These are phyloP conservation scores for Plebejus anna DNA, from an alignment of 2,888 invertebrate species.

Conservation along the genomic window DNA sequence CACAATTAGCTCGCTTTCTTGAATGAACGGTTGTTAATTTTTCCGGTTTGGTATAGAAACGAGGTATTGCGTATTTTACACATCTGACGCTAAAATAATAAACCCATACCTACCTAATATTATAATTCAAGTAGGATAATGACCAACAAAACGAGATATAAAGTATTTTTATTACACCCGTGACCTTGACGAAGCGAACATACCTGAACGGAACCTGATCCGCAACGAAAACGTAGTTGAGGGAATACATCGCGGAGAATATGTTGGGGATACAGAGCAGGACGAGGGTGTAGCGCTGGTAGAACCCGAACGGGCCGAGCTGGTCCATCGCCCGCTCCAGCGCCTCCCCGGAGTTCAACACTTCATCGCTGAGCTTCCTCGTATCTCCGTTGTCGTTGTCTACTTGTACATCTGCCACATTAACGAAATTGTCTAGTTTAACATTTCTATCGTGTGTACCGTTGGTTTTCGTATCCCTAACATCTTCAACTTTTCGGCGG, in stretches of 20 bases:
- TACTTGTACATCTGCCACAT: not conserved
- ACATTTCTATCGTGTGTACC: not conserved
- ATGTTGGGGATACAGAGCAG: slow-evolving; percentile 71
- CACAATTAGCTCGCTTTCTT: not conserved
- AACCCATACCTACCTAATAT: not conserved
- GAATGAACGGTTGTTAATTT: not conserved
- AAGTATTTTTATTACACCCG: not conserved
- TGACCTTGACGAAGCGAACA: slow-evolving; percentile 36
- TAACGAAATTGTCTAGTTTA: not conserved
- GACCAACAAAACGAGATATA: not conserved
- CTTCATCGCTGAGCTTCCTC: not conserved
- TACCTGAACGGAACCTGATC: slow-evolving; percentile 79
- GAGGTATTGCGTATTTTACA: not conserved
- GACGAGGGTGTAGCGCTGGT: slow-evolving; percentile 60
- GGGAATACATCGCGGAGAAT: slow-evolving; percentile 73
- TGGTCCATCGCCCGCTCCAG: slow-evolving; percentile 59
- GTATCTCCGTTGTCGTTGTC: not conserved
- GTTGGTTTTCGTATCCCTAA: not conserved
- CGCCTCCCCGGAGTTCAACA: slow-evolving; percentile 42
- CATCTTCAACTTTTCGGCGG: not conserved
- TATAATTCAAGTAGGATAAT: not conserved
- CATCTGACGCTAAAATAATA: not conserved
- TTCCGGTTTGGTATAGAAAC: not conserved
- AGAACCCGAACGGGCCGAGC: slow-evolving; percentile 66
- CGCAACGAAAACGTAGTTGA: slow-evolving; percentile 80